Base-by-base conservation (phyloP, 1,140 invertebrate species). In the Lepeophtheirus salmonis region DNA sequence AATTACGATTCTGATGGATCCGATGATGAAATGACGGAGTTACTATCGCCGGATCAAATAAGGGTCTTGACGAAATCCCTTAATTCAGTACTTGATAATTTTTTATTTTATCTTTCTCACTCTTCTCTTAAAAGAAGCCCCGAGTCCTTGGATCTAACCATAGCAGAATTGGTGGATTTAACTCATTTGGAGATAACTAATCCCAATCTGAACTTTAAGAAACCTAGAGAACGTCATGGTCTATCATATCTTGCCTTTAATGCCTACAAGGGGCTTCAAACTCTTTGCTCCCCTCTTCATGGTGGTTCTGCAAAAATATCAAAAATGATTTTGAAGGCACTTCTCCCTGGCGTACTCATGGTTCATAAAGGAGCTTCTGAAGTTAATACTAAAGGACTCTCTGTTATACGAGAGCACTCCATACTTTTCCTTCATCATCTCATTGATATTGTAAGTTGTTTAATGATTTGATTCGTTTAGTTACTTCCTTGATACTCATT, bases 381-480 rank as follows among this genome's bases (percentile, higher is more conserved):
- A 26, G 67, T 73, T 3, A 69, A 74, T 17, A 51, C 67, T 0
- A 75, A 72, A 60, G 67, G 70, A 25, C 61, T 73, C 1, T 63
- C 65, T 18, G 64, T 72, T 1, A 63, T 77, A 1, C 71, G 72
- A 60, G 74, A 79, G 13, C 72, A 75, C 50, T 68, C 72, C 22
- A 64, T 79, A 13, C 62, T 67, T 14, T 80, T 80, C 66, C 64
- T 80, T 0, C 70, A 72, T 62, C 71, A 70, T 54, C 61, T 79
- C 23, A 49, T 57, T 21, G 23, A 17, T 25, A 2, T 16, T n/a
- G 55, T 57, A 41, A 57, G 26, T 24, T 21, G 16, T 56, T n/a
- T 41, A 41, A 41, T 41, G 6, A 10, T 41, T 10, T 41, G 6
- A 6, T 10, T n/a, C 30, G n/a, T 41, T 41, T n/a, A 10, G 6